Percentiles rank a stretch among this genome's conserved stretches.
These are phyloP conservation scores for Maconellicoccus hirsutus DNA, from an alignment of 1,140 invertebrate species.

Conservation along the genomic window DNA sequence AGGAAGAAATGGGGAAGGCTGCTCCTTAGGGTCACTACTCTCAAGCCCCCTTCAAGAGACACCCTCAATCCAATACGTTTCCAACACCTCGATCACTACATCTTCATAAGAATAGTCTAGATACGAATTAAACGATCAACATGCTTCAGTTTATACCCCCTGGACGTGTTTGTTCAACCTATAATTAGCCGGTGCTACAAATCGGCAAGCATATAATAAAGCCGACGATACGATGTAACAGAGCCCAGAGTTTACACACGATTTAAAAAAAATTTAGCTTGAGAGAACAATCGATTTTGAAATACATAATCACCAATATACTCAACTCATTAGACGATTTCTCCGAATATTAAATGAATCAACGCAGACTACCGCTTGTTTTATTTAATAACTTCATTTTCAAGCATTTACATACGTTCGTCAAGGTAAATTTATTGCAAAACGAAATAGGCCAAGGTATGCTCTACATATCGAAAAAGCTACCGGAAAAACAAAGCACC, in stretches of 20 bases:
- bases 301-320: background rate
- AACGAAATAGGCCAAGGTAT: constrained; percentile 17
- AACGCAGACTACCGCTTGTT: background rate
- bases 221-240: no score
- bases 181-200: no score
- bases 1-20: no score
- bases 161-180: no score
- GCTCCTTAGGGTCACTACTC: no score
- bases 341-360: background rate
- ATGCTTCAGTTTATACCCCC: no score
- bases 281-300: constrained; percentile 19
- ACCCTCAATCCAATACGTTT: no score
- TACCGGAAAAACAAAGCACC: background rate
- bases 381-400: constrained; percentile 8
- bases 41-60: no score
- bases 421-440: constrained; percentile 19
- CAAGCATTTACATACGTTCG: constrained; percentile 8
- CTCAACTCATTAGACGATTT: background rate
- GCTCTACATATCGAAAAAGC: background rate
- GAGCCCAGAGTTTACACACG: background rate
- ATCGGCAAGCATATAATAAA: no score
- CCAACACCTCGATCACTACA: no score
- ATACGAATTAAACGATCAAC: no score
- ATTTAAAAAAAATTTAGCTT: background rate
- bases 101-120: no score